Conservation (phyloP, 2,888 invertebrate species). For the Pseudococcus jackbeardsleyi region DNA sequence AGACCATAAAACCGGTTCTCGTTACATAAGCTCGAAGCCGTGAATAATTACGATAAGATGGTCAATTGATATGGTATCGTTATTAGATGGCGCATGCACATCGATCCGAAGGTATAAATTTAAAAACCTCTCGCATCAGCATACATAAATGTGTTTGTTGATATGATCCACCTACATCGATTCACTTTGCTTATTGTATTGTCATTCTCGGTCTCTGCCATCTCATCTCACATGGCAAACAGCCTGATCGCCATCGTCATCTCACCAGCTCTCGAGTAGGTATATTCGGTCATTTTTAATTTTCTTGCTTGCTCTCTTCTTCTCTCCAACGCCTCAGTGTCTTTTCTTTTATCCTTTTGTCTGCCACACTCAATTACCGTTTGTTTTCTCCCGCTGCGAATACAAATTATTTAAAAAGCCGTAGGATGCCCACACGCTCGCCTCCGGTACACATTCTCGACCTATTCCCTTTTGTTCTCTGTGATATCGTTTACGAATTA, state of each 20-base stretch:
- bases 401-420: conserved; percentile 50
- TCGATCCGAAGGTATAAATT: conserved; percentile 9
- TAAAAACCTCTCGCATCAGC: not conserved
- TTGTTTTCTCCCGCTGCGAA: conserved; percentile 54
- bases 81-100: conserved; percentile 20
- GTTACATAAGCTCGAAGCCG: conserved; percentile 4
- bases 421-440: conserved; percentile 40
- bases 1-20: conserved; percentile 7
- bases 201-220: conserved; percentile 21
- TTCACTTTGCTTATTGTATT: conserved; percentile 37
- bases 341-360: conserved; percentile 18
- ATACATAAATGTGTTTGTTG: conserved; percentile 40
- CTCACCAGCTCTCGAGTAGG: not conserved
- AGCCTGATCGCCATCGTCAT: conserved; percentile 7
- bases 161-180: conserved; percentile 31
- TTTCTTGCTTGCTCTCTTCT: not conserved
- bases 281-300: conserved; percentile 19
- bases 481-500: conserved; percentile 42
- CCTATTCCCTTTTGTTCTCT: conserved; percentile 28
- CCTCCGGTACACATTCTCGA: conserved; percentile 13
- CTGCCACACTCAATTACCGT: conserved; percentile 52
- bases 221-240: not conserved
- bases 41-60: conserved; percentile 48
- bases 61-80: conserved; percentile 17
- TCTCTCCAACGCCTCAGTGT: not conserved